These are phyloP conservation scores for Mellivora capensis DNA, from an alignment of 2,113 vertebrate genomes.

Conservation along the genomic window DNA sequence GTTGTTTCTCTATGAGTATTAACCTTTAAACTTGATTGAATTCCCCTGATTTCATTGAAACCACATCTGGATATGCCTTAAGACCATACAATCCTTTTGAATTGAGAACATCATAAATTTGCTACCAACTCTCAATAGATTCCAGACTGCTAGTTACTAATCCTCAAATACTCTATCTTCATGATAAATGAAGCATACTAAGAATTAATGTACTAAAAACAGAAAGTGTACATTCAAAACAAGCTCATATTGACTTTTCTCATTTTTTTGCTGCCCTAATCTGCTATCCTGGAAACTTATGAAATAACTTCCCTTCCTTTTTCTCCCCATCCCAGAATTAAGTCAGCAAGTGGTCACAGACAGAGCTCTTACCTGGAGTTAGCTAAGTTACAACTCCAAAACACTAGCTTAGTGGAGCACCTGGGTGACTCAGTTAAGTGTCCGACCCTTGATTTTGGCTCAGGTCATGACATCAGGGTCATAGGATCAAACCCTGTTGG, in stretches of 20 bases:
- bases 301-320: neutral
- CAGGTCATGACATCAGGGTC: neutral
- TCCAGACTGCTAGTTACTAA: neutral
- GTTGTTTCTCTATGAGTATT: neutral
- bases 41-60: neutral
- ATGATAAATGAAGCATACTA: neutral
- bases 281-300: neutral
- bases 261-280: neutral
- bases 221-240: neutral
- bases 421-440: neutral
- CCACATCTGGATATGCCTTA: neutral
- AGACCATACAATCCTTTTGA: neutral
- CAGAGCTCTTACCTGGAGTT: neutral
- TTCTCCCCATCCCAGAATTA: neutral
- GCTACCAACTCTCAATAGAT: constrained; percentile 9
- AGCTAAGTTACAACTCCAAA: neutral
- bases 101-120: neutral
- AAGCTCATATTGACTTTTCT: neutral
- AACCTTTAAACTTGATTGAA: neutral
- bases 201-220: constrained; percentile 4
- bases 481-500: neutral
- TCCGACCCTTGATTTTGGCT: neutral
- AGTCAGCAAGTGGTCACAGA: neutral
- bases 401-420: neutral
- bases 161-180: neutral